These are phyloP conservation scores for Sebastes matsubarae DNA, from an alignment of 2,797 vertebrate species.

Conservation along the genomic window DNA sequence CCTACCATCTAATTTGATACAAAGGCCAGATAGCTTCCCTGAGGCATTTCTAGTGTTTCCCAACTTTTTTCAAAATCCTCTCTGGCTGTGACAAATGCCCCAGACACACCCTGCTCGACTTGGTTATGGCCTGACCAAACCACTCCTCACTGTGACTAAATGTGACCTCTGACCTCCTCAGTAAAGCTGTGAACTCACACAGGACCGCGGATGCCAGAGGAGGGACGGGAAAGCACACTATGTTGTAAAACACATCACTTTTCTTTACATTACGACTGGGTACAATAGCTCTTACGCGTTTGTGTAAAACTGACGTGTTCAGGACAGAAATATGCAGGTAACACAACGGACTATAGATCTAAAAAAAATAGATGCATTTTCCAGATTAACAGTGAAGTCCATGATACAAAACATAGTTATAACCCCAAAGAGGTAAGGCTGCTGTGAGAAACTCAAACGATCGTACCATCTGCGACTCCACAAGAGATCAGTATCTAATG, in stretches of 20 bases:
- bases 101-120: slow-evolving; percentile 28
- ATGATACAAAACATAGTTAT: slow-evolving; percentile 7
- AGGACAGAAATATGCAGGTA: background rate
- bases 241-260: slow-evolving; percentile 3
- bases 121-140: slow-evolving; percentile 28
- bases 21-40: slow-evolving; percentile 26
- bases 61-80: slow-evolving; percentile 18
- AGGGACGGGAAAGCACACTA: background rate
- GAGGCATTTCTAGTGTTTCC: slow-evolving; percentile 19
- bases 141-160: slow-evolving; percentile 50
- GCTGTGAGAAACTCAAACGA: slow-evolving; percentile 37
- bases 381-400: background rate
- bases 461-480: slow-evolving; percentile 51
- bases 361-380: background rate
- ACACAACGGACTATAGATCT: background rate
- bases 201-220: slow-evolving; percentile 5
- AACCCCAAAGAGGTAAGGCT: slow-evolving; percentile 2
- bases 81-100: slow-evolving; percentile 33
- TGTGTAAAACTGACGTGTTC: background rate
- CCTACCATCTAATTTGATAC: background rate
- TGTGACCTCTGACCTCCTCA: slow-evolving; percentile 49
- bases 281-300: background rate
- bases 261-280: background rate
- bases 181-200: slow-evolving; percentile 44
- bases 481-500: slow-evolving; percentile 59